These are phyloP conservation scores for Philereme vetulata DNA, from an alignment of 2,888 invertebrate genomes.

Conservation along the genomic window DNA sequence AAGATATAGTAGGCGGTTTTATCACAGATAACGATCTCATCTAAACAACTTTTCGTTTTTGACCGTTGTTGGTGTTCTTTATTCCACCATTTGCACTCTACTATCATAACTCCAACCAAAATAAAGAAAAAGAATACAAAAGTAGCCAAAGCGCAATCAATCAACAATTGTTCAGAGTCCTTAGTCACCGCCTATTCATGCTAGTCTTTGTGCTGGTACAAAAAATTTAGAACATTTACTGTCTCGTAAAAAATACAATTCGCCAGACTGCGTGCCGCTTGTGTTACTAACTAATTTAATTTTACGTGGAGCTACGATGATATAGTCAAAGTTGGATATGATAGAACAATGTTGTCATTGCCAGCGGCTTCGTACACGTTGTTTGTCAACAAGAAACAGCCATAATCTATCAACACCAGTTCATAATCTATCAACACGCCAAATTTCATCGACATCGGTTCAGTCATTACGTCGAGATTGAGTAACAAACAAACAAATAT, in stretches of 20 bases:
- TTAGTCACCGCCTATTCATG: constrained; percentile 34
- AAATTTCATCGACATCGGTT: too few species aligned
- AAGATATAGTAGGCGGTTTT: too few species aligned
- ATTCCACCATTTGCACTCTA: not conserved
- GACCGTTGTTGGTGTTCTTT: too few species aligned
- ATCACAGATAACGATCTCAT: too few species aligned
- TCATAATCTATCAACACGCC: too few species aligned
- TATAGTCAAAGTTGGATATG: constrained; percentile 1
- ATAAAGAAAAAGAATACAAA: constrained; percentile 37
- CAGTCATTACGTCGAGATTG: too few species aligned
- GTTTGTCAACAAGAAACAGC: too few species aligned
- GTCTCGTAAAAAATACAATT: constrained; percentile 50
- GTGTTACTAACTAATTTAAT: constrained; percentile 55
- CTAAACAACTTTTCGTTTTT: too few species aligned
- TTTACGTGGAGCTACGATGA: constrained; percentile 56
- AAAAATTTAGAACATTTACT: constrained; percentile 61
- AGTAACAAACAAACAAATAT: too few species aligned
- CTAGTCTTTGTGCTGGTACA: constrained; percentile 46
- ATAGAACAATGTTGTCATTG: not conserved
- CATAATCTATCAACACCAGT: too few species aligned
- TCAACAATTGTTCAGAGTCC: constrained; percentile 45
- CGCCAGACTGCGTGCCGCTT: constrained; percentile 77
- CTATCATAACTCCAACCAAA: not conserved
- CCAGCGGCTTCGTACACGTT: too few species aligned
- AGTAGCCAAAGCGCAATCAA: constrained; percentile 44